These are phyloP conservation scores for Drosophila flavopinicola DNA, from an alignment of 2,888 invertebrate species.

Conservation along the genomic window DNA sequence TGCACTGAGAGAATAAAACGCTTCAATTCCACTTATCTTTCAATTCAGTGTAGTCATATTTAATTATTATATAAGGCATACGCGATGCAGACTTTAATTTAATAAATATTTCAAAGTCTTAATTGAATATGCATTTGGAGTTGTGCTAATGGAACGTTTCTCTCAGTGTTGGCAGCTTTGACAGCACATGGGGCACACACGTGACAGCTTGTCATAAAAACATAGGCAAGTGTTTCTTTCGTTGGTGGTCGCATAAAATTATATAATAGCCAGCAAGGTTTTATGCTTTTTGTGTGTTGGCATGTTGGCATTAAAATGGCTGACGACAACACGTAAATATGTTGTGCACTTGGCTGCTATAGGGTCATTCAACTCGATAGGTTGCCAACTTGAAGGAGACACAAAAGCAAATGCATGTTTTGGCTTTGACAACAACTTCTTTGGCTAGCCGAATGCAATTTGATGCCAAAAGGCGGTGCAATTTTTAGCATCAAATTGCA, in stretches of 20 bases:
- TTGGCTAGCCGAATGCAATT: constrained; percentile 19
- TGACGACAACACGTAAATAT: constrained; percentile 12
- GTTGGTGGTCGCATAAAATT: constrained; percentile 43
- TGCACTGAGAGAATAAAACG: constrained; percentile 23
- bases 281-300: constrained; percentile 23
- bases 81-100: no score
- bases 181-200: constrained; percentile 15
- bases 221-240: constrained; percentile 3
- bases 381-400: constrained; percentile 1
- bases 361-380: constrained; percentile 40
- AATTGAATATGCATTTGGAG: neutral
- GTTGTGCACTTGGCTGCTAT: neutral
- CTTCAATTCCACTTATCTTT: neutral
- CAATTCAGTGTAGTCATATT: no score
- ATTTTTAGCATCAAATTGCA: constrained; percentile 77
- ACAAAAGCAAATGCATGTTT: constrained; percentile 23
- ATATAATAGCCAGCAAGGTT: constrained; percentile 50
- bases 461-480: constrained; percentile 51
- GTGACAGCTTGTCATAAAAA: constrained; percentile 53
- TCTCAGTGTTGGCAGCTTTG: constrained; percentile 10
- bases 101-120: no score
- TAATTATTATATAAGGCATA: no score
- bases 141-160: no score
- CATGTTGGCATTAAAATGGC: constrained; percentile 27
- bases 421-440: constrained; percentile 14